Conservation (phyloP, 2,888 invertebrate genomes). For the Labia minor region DNA sequence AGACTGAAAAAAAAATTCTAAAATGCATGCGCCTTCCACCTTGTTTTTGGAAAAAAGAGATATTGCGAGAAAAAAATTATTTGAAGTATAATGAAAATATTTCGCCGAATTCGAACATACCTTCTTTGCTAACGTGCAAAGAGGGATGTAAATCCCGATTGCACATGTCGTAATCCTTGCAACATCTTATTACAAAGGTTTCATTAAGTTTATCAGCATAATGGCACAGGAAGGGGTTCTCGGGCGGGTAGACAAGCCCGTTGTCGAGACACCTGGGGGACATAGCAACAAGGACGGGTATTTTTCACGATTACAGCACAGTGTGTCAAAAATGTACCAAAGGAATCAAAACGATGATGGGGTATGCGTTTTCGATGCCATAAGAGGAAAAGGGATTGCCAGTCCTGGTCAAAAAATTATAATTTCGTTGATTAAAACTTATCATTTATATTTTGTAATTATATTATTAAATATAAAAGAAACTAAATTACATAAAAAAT, state of each 20-base stretch:
- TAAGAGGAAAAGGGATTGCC: not conserved
- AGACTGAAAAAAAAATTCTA: slow-evolving; percentile 19
- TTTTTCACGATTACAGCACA: not conserved
- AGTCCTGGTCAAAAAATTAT: slow-evolving; percentile 13
- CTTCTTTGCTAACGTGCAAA: slow-evolving; percentile 52
- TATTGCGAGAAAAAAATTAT: not conserved
- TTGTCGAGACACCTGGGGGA: slow-evolving; percentile 61
- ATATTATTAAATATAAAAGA: no score
- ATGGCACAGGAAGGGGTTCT: slow-evolving; percentile 73
- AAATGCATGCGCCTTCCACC: slow-evolving; percentile 16
- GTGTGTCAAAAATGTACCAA: no score
- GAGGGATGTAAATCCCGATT: slow-evolving; percentile 58
- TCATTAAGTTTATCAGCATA: slow-evolving; percentile 62
- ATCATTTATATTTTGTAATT: no score
- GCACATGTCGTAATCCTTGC: slow-evolving; percentile 63
- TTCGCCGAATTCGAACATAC: slow-evolving; percentile 38
- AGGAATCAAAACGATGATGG: not conserved
- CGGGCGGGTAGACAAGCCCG: slow-evolving; percentile 61
- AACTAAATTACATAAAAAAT: no score
- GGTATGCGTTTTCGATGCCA: not conserved
- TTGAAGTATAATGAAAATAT: not conserved
- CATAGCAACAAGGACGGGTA: not conserved
- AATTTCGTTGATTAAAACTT: no score
- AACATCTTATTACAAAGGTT: slow-evolving; percentile 70
- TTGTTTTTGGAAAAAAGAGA: not conserved